Evolutionary conservation across 1,140 invertebrate genomes (phyloP).

Genomic region (Nomia melanderi): DNA sequence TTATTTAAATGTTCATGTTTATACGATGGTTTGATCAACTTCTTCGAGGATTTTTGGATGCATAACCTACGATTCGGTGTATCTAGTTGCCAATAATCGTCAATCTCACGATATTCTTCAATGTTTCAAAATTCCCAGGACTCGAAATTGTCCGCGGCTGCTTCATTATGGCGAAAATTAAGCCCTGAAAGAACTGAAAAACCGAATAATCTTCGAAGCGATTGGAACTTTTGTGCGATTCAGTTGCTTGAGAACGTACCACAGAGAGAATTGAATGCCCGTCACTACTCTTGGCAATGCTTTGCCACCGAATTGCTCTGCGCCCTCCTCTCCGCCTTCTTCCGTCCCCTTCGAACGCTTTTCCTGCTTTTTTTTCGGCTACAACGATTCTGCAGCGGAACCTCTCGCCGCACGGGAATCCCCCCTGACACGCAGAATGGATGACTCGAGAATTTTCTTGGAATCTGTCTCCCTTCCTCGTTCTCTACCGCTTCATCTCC

Average conservation of each 20-base stretch:
- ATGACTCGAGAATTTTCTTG: constrained; percentile 73
- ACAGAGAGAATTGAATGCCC: constrained; percentile 34
- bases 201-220: not conserved
- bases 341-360: constrained; percentile 22
- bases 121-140: not conserved
- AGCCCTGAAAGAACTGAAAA: not conserved
- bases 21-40: too few relatives aligned
- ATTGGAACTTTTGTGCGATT: constrained; percentile 4
- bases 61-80: too few relatives aligned
- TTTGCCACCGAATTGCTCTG: constrained; percentile 24
- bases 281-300: constrained; percentile 17
- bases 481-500: too few relatives aligned
- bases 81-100: too few relatives aligned
- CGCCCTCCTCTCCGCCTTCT: constrained; percentile 14
- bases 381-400: constrained; percentile 49
- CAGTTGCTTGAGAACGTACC: constrained; percentile 6
- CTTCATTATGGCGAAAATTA: not conserved
- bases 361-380: constrained; percentile 41
- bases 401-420: constrained; percentile 68
- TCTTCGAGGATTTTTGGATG: too few relatives aligned
- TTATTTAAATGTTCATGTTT: too few relatives aligned
- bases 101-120: not conserved
- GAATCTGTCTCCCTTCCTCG: too few relatives aligned
- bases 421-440: constrained; percentile 70
- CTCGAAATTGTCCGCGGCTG: not conserved